Evolutionary conservation across 2,113 vertebrate species (phyloP).

Genomic region (Chauna torquata): DNA sequence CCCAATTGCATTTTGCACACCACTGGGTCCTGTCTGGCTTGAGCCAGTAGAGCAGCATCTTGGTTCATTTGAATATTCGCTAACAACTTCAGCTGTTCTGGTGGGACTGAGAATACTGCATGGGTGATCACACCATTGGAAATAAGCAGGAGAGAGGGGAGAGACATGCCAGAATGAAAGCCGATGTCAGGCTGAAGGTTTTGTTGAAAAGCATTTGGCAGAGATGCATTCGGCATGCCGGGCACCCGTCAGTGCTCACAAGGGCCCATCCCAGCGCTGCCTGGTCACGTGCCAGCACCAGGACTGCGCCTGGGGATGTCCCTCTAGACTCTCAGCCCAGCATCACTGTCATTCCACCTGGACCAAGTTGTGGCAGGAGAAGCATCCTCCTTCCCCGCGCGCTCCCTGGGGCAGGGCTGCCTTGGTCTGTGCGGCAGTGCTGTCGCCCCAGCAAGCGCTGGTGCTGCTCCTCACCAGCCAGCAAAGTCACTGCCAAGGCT

Average conservation of each 20-base stretch:
- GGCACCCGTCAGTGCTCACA: rapidly evolving
- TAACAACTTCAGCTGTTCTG: background rate
- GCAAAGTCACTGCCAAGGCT: rapidly evolving
- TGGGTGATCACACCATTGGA: background rate
- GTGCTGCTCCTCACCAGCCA: background rate
- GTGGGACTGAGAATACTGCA: background rate
- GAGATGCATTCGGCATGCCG: rapidly evolving
- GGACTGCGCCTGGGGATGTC: background rate
- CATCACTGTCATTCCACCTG: rapidly evolving
- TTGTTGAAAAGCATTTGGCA: background rate
- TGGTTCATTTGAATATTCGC: background rate
- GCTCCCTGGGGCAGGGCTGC: background rate
- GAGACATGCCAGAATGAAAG: background rate
- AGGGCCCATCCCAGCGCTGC: background rate
- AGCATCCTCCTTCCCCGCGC: background rate
- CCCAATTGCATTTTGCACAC: background rate
- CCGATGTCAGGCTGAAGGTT: background rate
- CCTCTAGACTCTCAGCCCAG: background rate
- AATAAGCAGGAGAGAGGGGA: background rate
- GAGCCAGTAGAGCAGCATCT: background rate
- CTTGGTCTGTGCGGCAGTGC: background rate
- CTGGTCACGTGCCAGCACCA: rapidly evolving
- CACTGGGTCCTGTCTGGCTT: background rate
- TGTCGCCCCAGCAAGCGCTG: rapidly evolving
- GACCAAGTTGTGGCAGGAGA: background rate